Evolutionary conservation across 2,888 invertebrate species (phyloP).

Genomic region (Sepioteuthis lessoniana): DNA sequence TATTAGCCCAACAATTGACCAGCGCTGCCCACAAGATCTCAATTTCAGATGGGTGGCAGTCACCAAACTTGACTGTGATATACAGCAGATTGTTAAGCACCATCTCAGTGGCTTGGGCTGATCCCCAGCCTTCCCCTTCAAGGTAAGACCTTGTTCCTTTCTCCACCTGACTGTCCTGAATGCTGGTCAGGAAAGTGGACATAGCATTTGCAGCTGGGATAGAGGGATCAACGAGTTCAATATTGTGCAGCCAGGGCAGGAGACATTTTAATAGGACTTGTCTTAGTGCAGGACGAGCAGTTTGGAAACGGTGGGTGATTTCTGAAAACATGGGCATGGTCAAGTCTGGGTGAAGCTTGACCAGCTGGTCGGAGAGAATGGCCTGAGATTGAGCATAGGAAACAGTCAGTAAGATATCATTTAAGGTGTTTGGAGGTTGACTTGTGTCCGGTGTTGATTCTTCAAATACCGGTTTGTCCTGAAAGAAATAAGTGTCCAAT

Average conservation of each 20-base stretch:
- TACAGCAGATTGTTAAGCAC: constrained; percentile 98
- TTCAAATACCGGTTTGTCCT: constrained; percentile 76
- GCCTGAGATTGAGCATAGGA: constrained; percentile 94
- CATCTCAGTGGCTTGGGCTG: constrained; percentile 99
- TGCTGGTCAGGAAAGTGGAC: constrained; percentile 69
- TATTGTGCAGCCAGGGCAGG: constrained; percentile 97
- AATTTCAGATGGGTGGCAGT: constrained; percentile 94
- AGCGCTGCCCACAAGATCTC: constrained; percentile 97
- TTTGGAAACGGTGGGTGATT: constrained; percentile 96
- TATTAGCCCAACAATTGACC: constrained; percentile 95
- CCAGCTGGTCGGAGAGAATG: constrained; percentile 92
- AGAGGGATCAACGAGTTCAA: constrained; percentile 97
- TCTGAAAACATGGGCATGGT: constrained; percentile 99
- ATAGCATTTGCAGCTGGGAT: constrained; percentile 81
- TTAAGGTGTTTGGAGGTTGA: constrained; percentile 78
- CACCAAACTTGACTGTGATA: constrained; percentile 96
- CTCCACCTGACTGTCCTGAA: constrained; percentile 79
- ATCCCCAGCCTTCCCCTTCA: constrained; percentile 95
- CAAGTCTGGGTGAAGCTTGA: constrained; percentile 94
- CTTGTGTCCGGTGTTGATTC: constrained; percentile 59
- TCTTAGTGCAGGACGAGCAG: constrained; percentile 92
- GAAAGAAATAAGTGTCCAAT: constrained; percentile 95
- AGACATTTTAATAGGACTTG: constrained; percentile 92
- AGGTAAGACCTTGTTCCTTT: constrained; percentile 78
- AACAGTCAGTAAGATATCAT: constrained; percentile 82